Evolutionary conservation across 2,888 invertebrate genomes (phyloP).

Genomic region (Apodemia hepburni): DNA sequence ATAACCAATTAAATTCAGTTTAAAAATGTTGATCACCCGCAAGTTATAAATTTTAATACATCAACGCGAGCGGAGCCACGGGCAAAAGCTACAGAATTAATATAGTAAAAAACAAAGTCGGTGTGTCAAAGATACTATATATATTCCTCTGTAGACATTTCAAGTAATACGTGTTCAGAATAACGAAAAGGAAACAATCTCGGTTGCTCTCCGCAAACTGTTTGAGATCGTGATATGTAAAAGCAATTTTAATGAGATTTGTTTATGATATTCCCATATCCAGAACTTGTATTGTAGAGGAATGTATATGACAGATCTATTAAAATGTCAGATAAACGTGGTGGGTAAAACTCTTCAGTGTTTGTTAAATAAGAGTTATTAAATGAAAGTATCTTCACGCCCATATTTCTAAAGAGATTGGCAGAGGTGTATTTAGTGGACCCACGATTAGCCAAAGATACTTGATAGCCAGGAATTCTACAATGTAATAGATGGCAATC

Average conservation of each 20-base stretch:
- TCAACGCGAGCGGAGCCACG: too few relatives aligned
- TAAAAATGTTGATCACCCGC: too few relatives aligned
- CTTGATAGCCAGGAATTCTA: too few relatives aligned
- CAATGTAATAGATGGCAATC: too few relatives aligned
- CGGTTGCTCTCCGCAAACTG: slow-evolving; percentile 32
- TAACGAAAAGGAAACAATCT: slow-evolving; percentile 34
- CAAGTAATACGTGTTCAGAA: slow-evolving; percentile 26
- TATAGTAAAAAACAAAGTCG: slow-evolving; percentile 31
- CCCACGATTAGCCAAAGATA: too few relatives aligned
- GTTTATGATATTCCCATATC: slow-evolving; percentile 31
- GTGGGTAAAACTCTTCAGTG: neutral
- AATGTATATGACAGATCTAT: slow-evolving; percentile 25
- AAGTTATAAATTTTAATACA: too few relatives aligned
- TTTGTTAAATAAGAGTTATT: neutral
- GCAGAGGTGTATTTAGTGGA: too few relatives aligned
- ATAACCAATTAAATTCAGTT: too few relatives aligned
- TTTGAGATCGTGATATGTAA: slow-evolving; percentile 31
- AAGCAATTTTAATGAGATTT: slow-evolving; percentile 28
- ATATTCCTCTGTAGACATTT: slow-evolving; percentile 4
- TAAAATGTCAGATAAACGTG: slow-evolving; percentile 15
- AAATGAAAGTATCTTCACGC: too few relatives aligned
- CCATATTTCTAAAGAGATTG: too few relatives aligned
- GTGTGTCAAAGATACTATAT: neutral
- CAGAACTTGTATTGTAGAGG: slow-evolving; percentile 27
- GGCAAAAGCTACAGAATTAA: too few relatives aligned